phyloP scores from a whole-genome alignment of 1,140 invertebrate species.

The Nasonia longicornis region DNA sequence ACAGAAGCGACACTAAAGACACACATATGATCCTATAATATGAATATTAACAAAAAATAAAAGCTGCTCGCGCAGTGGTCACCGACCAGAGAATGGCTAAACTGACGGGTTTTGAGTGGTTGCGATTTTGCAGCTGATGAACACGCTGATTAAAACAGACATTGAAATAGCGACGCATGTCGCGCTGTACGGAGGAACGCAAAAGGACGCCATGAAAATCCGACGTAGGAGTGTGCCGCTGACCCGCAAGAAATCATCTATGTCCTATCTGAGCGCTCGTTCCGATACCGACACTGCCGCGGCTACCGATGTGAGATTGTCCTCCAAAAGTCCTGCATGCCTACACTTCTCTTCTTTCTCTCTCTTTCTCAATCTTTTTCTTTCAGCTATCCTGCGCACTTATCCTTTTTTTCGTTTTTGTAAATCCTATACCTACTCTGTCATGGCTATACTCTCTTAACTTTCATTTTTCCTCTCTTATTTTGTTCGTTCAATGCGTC shows the following conservation, averaged over 20 bases:
- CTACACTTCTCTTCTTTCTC: constrained; percentile 42
- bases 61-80: background rate
- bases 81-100: background rate
- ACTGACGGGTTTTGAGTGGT: constrained; percentile 58
- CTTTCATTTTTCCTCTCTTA: background rate
- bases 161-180: constrained; percentile 78
- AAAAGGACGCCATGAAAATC: constrained; percentile 66
- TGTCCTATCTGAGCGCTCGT: constrained; percentile 68
- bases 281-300: constrained; percentile 66
- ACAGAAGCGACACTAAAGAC: background rate
- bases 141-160: constrained; percentile 84
- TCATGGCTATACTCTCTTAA: background rate
- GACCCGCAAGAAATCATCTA: constrained; percentile 69
- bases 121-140: constrained; percentile 79
- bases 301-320: constrained; percentile 65
- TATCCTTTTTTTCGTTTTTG: background rate
- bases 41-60: background rate
- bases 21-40: background rate
- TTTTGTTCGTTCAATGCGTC: background rate
- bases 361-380: background rate
- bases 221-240: constrained; percentile 66
- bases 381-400: background rate
- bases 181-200: constrained; percentile 68
- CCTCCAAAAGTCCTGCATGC: constrained; percentile 43
- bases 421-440: background rate